Evolutionary conservation across 2,113 vertebrate genomes (phyloP).

Genomic region (Zosterops japonicus): DNA sequence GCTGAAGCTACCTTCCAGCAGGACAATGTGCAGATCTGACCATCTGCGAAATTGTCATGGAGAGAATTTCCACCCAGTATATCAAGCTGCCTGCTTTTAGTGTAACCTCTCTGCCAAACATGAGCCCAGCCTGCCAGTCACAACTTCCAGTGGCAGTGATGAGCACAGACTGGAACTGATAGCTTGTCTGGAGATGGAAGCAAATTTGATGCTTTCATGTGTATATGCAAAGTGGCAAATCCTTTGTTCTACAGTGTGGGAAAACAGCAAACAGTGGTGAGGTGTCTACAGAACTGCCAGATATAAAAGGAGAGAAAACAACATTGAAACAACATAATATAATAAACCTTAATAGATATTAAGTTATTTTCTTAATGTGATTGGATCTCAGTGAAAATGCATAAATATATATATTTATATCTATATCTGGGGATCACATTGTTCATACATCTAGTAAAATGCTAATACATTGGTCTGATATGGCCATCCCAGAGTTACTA

Average conservation of each 20-base stretch:
- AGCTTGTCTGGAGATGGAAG: not conserved
- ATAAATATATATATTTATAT: not conserved
- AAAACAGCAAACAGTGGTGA: not conserved
- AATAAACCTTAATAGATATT: not conserved
- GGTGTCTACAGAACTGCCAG: not conserved
- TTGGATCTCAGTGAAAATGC: not conserved
- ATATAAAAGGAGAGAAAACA: not conserved
- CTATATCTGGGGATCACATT: not conserved
- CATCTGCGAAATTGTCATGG: not conserved
- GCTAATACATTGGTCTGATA: not conserved
- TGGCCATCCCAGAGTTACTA: not conserved
- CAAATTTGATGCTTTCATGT: not conserved
- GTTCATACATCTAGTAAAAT: not conserved
- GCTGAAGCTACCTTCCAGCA: not conserved
- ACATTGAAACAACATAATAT: not conserved
- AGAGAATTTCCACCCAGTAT: not conserved
- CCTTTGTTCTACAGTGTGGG: not conserved
- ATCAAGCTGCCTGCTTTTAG: not conserved
- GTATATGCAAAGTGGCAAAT: not conserved
- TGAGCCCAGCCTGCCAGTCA: not conserved
- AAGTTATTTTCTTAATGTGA: not conserved
- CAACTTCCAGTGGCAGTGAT: not conserved
- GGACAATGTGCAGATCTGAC: not conserved
- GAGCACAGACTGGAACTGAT: not conserved
- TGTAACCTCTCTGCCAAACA: not conserved